Base-by-base conservation (phyloP, 2,797 vertebrate genomes). In the Hapalemur alaotrensis region DNA sequence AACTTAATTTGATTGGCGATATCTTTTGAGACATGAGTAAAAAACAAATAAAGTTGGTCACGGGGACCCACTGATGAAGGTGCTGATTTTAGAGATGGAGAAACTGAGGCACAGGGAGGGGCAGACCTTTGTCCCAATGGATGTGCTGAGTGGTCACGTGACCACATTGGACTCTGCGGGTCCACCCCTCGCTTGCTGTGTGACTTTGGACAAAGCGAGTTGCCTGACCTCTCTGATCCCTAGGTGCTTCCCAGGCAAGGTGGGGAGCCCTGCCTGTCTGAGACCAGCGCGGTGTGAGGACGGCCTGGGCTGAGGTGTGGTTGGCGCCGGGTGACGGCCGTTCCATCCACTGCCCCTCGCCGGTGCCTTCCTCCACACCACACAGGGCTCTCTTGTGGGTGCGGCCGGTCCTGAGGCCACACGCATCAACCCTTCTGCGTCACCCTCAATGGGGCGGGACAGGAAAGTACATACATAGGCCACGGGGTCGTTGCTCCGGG, bases 401-500 rank as follows among this genome's bases (percentile, higher is more conserved):
- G 17, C 0, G 9, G n/a, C 41, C 43, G 14, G 28, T 48, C 79
- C 63, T 17, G 15, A 80, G 69, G 50, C 59, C 59, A 87, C 30
- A 65, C 10, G 22, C 25, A 9, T 41, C 41, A 57, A 3, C 46
- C 11, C 41, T 81, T 46, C 35, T 32, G 52, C 46, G 22, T 61
- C 54, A 14, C 9, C 17, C 10, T 63, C 69, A 28, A 22, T 0
- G 22, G 7, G 63, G 50, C n/a, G 25, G 61, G 57, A 30, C 14
- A 5, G 59, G 82, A 76, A 41, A 35, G 82, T 91, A 99, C 99
- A 98, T 98, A 99, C 99, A 72, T 99, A 99, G 3, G 99, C 99
- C 93, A 99, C 99, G 0, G 99, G 99, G 97, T 99, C 99, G 0
- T 99, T 99, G 98, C 99, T 99, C 95, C 99, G 98, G 59, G 99